These are phyloP conservation scores for Alca torda DNA, from an alignment of 2,797 vertebrate genomes.

Conservation along the genomic window DNA sequence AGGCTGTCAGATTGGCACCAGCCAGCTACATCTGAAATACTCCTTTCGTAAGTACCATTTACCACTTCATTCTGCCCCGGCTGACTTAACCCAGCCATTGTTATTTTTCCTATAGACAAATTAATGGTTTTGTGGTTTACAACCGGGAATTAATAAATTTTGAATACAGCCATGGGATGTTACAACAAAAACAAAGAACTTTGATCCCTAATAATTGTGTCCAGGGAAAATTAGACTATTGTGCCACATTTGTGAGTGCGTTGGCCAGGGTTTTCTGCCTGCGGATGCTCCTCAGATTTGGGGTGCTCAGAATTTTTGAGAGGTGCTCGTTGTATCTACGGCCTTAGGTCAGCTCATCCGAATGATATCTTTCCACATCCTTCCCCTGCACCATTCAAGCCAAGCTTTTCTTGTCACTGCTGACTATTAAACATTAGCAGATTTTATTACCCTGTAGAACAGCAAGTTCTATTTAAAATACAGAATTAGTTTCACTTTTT, in stretches of 20 bases:
- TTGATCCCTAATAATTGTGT: not conserved
- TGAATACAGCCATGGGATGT: not conserved
- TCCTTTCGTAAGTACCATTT: not conserved
- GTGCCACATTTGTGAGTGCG: rapidly evolving
- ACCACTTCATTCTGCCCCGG: not conserved
- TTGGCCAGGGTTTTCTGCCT: not conserved
- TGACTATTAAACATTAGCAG: not conserved
- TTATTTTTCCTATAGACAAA: not conserved
- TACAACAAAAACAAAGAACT: not conserved
- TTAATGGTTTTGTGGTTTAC: not conserved
- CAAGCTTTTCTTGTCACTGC: not conserved
- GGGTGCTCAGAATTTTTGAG: not conserved
- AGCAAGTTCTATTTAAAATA: not conserved
- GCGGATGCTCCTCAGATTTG: not conserved
- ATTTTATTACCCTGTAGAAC: not conserved
- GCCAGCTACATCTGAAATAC: not conserved
- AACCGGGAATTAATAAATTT: not conserved
- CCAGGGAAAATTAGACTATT: not conserved
- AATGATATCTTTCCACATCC: not conserved
- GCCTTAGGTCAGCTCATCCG: not conserved
- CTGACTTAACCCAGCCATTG: not conserved
- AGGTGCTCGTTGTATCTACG: not conserved
- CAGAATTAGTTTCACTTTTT: not conserved
- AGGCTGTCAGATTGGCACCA: not conserved
- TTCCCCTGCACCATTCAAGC: not conserved